Evolutionary conservation across 2,797 vertebrate genomes (phyloP).

Genomic region (Hippopotamyrus pictus): DNA sequence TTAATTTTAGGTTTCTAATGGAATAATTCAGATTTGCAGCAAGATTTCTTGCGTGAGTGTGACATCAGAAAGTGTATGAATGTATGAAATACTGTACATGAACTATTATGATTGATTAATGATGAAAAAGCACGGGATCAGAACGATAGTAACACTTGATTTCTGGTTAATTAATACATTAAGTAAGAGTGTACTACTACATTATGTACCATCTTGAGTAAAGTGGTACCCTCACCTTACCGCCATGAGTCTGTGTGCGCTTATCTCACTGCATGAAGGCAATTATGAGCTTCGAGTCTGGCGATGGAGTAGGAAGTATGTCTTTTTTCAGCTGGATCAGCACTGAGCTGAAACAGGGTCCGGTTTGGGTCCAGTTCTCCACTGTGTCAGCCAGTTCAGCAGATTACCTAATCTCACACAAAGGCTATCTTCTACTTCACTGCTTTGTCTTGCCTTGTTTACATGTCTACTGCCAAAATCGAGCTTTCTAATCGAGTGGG

Average conservation of each 20-base stretch:
- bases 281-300: conserved; percentile 35
- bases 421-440: conserved; percentile 29
- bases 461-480: conserved; percentile 36
- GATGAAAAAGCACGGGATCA: not conserved
- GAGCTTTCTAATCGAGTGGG: conserved; percentile 24
- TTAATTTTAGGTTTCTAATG: not conserved
- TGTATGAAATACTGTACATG: not conserved
- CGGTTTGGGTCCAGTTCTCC: conserved; percentile 43
- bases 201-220: not conserved
- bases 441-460: conserved; percentile 30
- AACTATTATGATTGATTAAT: not conserved
- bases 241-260: not conserved
- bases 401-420: conserved; percentile 9
- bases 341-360: conserved; percentile 40
- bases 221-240: not conserved
- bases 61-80: not conserved
- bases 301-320: conserved; percentile 30
- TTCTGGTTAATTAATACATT: not conserved
- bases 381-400: conserved; percentile 11
- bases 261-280: not conserved
- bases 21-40: not conserved
- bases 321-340: conserved; percentile 31
- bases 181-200: not conserved
- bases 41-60: not conserved
- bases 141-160: not conserved